Percentiles rank a stretch among this genome's conserved stretches.
These are phyloP conservation scores for Aricia artaxerxes DNA, from an alignment of 2,888 invertebrate species.

Conservation along the genomic window DNA sequence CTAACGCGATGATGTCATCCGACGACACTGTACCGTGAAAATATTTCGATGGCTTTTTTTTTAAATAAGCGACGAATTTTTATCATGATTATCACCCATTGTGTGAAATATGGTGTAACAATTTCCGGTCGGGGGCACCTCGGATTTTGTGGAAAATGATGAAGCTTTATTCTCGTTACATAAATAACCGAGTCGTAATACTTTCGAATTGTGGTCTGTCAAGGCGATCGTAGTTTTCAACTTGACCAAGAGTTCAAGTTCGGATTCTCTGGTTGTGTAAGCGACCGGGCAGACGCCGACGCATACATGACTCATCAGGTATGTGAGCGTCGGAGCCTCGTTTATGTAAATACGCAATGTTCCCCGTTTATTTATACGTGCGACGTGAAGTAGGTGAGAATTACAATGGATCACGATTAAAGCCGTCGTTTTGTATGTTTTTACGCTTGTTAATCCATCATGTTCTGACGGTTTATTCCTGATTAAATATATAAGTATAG, in stretches of 20 bases:
- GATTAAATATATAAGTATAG: background rate
- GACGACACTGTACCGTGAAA: conserved; percentile 7
- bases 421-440: conserved; percentile 34
- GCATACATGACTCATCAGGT: conserved; percentile 65
- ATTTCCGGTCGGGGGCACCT: background rate
- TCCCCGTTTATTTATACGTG: conserved; percentile 62
- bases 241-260: conserved; percentile 75
- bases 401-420: conserved; percentile 56
- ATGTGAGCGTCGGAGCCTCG: conserved; percentile 65
- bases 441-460: conserved; percentile 6
- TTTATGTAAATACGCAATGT: conserved; percentile 62
- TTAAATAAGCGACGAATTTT: conserved; percentile 21
- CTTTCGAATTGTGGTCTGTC: background rate
- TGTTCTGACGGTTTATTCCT: background rate
- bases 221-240: conserved; percentile 48
- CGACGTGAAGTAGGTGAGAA: conserved; percentile 50
- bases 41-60: conserved; percentile 7
- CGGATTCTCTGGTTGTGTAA: conserved; percentile 43
- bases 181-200: conserved; percentile 3
- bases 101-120: background rate
- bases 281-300: conserved; percentile 45
- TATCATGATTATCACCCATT: conserved; percentile 17
- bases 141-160: background rate
- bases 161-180: background rate
- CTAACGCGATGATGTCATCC: conserved; percentile 21